These are phyloP conservation scores for Pogonus chalceus DNA, from an alignment of 1,140 invertebrate species.

Conservation along the genomic window DNA sequence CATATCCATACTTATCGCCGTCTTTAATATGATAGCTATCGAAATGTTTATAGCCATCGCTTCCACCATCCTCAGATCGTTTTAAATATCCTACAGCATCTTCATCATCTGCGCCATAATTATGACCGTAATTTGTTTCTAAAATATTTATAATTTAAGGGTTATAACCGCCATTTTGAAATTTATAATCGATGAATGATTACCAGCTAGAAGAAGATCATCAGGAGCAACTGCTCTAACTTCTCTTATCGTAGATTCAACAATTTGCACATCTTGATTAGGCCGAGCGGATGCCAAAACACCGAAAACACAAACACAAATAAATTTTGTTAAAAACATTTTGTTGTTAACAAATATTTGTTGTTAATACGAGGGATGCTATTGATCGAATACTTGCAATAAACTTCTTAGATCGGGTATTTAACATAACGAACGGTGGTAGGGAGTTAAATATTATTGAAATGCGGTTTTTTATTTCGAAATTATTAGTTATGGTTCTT, in stretches of 20 bases:
- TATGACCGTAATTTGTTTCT: conserved; percentile 23
- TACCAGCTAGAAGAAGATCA: neutral
- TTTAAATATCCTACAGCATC: conserved; percentile 55
- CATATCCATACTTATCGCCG: conserved; percentile 57
- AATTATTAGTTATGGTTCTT: neutral
- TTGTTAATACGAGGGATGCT: neutral
- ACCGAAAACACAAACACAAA: neutral
- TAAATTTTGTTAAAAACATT: neutral
- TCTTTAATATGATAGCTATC: conserved; percentile 61
- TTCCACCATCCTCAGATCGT: conserved; percentile 50
- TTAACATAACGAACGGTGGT: neutral
- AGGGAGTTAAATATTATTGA: neutral
- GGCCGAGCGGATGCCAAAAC: neutral
- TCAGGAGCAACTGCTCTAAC: conserved; percentile 25
- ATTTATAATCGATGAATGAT: neutral
- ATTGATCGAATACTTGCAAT: neutral
- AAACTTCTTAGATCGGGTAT: neutral
- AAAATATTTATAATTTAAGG: conserved; percentile 7
- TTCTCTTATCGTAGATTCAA: conserved; percentile 27
- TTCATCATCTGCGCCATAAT: conserved; percentile 31
- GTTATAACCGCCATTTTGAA: neutral
- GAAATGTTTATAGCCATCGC: conserved; percentile 57
- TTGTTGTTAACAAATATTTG: neutral
- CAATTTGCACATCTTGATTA: conserved; percentile 10
- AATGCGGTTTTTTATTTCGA: conserved; percentile 1